Evolutionary conservation across 2,888 invertebrate genomes (phyloP), one percentile per base, ranked within the genome.

Genomic region (Drosophila yooni): DNA sequence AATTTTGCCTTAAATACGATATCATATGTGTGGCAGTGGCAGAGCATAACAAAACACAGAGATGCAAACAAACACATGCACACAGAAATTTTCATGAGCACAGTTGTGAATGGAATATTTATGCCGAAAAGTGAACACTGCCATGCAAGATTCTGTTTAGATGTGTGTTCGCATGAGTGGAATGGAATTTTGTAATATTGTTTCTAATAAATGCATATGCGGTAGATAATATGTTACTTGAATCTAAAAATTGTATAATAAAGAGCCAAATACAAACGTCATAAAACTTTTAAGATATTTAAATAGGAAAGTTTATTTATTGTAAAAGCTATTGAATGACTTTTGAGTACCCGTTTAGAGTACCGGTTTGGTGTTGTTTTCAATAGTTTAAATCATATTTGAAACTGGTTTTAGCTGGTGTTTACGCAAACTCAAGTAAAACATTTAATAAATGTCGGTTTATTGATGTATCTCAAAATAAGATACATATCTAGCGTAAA

Each of bases 11-110:
- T 66, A 72, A 63, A 80, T 69, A 73, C 63, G 57, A 78, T 80
- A 79, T 79, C 68, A 80, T 69, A 75, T 81, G 69, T 69, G 71
- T 78, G 82, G 75, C 80, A 64, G 53, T 56, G 50, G 34, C 60
- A 59, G 31, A 46, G 54, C 43, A 68, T 25, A 36, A 51, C 53
- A 31, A 56, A 56, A 31, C 29, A 43, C 34, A 57, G 33, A 50
- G 43, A 54, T 52, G 57, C 8, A 57, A 34, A 36, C n/a, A 18
- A 46, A 38, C 50, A 50, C 34, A 43, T 48, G 33, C 29, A 21
- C n/a, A 33, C n/a, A 38, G 21, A 33, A 38, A 56, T 52, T 40
- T 54, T 50, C 59, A 60, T 33, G 53, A 43, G 50, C 43, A 34
- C 48, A 54, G 34, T 57, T 59, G 34, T 78, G 67, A 63, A 70